A percentile compares a stretch with the other conserved stretches of the same genome.
Conservation (phyloP, 2,888 invertebrate genomes). For the Pristionchus japonicus region DNA sequence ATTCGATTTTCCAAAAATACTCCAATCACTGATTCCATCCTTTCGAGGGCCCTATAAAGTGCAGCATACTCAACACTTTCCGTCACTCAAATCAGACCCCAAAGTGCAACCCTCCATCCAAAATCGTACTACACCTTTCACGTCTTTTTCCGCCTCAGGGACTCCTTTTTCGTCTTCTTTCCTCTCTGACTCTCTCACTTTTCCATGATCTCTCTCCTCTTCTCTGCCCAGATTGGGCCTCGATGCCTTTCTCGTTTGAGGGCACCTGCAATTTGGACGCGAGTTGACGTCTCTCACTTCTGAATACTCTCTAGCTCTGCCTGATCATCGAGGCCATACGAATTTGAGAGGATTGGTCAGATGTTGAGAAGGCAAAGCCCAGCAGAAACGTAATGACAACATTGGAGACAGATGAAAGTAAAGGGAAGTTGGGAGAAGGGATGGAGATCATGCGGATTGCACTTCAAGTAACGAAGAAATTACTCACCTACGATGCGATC, state of each 20-base stretch:
- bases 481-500: too few species aligned
- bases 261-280: slow-evolving; percentile 23
- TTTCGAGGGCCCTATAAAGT: background rate
- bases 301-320: background rate
- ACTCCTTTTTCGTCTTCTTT: background rate
- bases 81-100: background rate
- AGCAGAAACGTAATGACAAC: slow-evolving; percentile 13
- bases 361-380: background rate
- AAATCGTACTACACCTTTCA: slow-evolving; percentile 29
- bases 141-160: background rate
- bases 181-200: background rate
- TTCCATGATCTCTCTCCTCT: background rate
- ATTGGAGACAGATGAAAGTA: background rate
- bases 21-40: background rate
- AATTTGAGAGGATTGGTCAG: background rate
- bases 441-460: background rate
- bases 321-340: background rate
- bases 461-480: too few species aligned
- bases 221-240: background rate
- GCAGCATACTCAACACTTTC: background rate
- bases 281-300: background rate
- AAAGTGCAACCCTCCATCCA: slow-evolving; percentile 1
- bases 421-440: background rate
- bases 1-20: slow-evolving; percentile 9
- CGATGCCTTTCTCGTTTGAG: background rate